Conservation (phyloP, 1,140 invertebrate species). For the Micrasema longulum region DNA sequence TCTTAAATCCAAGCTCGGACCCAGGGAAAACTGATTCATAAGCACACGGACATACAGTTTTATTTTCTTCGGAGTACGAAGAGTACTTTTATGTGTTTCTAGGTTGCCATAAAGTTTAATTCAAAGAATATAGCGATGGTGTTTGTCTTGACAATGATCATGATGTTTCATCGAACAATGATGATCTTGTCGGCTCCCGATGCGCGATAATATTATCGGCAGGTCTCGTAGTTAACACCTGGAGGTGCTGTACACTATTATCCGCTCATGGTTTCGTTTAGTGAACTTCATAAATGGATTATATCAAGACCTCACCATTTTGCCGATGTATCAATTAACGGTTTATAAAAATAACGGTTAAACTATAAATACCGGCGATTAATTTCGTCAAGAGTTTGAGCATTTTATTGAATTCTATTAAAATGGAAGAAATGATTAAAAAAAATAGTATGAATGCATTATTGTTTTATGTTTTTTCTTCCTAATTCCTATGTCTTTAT, state of each 20-base stretch:
- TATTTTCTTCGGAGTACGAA: background rate
- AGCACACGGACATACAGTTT: background rate
- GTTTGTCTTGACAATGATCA: constrained; percentile 30
- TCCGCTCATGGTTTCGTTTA: constrained; percentile 5
- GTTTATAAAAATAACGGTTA: too few relatives aligned
- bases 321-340: too few relatives aligned
- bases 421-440: too few relatives aligned
- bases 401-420: too few relatives aligned
- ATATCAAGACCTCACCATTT: background rate
- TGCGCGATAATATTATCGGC: constrained; percentile 46
- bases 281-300: constrained; percentile 7
- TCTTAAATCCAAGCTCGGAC: background rate
- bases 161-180: constrained; percentile 14
- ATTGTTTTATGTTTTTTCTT: too few relatives aligned
- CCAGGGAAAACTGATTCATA: background rate
- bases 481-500: too few relatives aligned
- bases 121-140: constrained; percentile 10
- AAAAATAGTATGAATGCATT: too few relatives aligned
- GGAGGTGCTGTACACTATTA: constrained; percentile 16
- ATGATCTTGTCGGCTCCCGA: constrained; percentile 44
- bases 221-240: constrained; percentile 47
- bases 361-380: too few relatives aligned
- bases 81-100: constrained; percentile 6
- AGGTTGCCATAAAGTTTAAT: background rate
- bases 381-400: too few relatives aligned